Conservation (phyloP, 2,888 invertebrate genomes). For the Glaucopsyche alexis region DNA sequence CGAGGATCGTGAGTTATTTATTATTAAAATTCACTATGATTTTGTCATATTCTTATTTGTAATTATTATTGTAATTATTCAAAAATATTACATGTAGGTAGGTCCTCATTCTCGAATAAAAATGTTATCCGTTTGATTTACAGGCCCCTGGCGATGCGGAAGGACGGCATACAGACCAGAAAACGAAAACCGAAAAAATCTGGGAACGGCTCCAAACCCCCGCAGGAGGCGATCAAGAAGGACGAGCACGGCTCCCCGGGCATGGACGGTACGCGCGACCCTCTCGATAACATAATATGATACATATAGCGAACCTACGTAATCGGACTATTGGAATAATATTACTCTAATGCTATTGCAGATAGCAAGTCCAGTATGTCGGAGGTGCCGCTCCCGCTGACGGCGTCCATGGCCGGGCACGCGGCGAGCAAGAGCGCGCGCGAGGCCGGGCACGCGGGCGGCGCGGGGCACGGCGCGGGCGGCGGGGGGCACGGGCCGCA, state of each 20-base stretch:
- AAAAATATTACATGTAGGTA: no score
- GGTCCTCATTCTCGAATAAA: not conserved
- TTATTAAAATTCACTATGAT: no score
- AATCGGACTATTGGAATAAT: not conserved
- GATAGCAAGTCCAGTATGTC: slow-evolving; percentile 70
- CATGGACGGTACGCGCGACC: slow-evolving; percentile 55
- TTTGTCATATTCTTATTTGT: no score
- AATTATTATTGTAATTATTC: no score
- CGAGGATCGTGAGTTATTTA: no score
- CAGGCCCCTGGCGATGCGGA: slow-evolving; percentile 95
- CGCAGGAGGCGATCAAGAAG: slow-evolving; percentile 64
- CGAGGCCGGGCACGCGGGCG: slow-evolving; percentile 43
- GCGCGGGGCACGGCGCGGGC: slow-evolving; percentile 58
- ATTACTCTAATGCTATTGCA: slow-evolving; percentile 37
- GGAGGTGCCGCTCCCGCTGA: slow-evolving; percentile 67
- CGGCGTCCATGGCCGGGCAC: slow-evolving; percentile 53
- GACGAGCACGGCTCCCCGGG: slow-evolving; percentile 72
- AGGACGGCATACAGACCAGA: slow-evolving; percentile 97
- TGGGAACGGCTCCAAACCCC: slow-evolving; percentile 71
- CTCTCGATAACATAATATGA: no score
- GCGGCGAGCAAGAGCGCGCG: slow-evolving; percentile 55
- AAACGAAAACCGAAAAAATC: slow-evolving; percentile 95
- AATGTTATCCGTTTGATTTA: slow-evolving; percentile 30
- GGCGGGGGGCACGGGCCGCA: slow-evolving; percentile 69
- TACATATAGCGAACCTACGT: not conserved